Percentiles rank a stretch among this genome's conserved stretches.
phyloP scores from a whole-genome alignment of 2,113 vertebrate genomes.

The Pelecanoides urinatrix region DNA sequence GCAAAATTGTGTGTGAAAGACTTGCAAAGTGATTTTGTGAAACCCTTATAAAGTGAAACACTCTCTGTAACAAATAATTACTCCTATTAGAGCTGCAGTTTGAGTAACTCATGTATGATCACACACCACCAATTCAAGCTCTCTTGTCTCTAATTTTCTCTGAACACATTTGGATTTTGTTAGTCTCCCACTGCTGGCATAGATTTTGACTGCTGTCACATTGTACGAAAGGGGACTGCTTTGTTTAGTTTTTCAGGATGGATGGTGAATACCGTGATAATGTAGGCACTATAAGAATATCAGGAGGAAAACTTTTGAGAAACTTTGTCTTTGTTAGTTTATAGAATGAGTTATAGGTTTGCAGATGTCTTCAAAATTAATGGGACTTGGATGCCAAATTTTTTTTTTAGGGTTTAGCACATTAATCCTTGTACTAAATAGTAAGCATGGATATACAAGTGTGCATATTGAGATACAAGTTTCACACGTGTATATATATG shows the following conservation, averaged over 20 bases:
- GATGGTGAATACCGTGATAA: neutral
- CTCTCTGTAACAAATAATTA: neutral
- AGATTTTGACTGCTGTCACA: neutral
- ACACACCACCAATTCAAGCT: neutral
- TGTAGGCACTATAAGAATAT: neutral
- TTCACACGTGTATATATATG: accelerated
- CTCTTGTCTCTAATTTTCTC: neutral
- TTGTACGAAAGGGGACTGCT: neutral
- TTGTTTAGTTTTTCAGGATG: neutral
- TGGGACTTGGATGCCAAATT: neutral
- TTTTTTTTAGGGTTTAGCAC: neutral
- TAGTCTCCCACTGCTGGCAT: neutral
- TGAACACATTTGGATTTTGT: neutral
- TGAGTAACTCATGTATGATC: neutral
- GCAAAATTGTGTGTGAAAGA: neutral
- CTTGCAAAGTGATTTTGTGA: neutral
- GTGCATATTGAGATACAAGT: neutral
- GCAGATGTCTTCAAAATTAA: neutral
- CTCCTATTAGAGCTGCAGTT: neutral
- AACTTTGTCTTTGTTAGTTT: neutral
- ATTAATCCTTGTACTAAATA: neutral
- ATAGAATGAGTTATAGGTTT: neutral
- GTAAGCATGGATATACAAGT: neutral
- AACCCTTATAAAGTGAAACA: neutral
- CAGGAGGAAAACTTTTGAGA: neutral